Evolutionary conservation across 2,113 vertebrate species (phyloP).

Genomic region (Melierax canorus): DNA sequence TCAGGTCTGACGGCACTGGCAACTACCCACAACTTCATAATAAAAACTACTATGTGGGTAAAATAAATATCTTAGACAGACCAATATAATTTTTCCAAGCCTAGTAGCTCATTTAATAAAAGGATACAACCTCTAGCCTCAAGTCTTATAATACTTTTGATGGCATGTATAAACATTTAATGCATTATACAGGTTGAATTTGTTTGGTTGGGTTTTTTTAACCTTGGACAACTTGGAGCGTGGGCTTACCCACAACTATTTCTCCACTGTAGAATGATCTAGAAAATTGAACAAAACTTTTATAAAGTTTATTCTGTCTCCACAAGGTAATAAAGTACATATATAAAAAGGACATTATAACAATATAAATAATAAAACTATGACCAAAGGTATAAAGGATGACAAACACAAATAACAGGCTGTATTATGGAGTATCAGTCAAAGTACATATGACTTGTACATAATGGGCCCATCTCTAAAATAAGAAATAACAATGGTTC

Average conservation of each 20-base stretch:
- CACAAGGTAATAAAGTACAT: neutral
- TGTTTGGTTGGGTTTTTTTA: neutral
- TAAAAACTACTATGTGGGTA: neutral
- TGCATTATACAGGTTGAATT: neutral
- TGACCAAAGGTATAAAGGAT: neutral
- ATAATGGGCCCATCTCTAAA: neutral
- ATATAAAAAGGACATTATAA: neutral
- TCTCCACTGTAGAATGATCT: neutral
- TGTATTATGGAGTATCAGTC: neutral
- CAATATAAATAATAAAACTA: neutral
- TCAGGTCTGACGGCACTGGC: fast-evolving
- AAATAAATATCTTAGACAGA: neutral
- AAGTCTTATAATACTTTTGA: neutral
- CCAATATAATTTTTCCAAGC: neutral
- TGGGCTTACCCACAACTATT: neutral
- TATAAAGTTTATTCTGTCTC: neutral
- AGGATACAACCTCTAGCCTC: neutral
- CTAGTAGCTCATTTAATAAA: neutral
- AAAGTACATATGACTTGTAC: fast-evolving
- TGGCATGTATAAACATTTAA: neutral
- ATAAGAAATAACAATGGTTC: neutral
- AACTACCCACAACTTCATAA: neutral
- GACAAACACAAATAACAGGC: neutral
- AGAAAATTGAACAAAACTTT: neutral
- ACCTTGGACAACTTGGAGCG: neutral